Evolutionary conservation across 2,888 invertebrate species (phyloP).

Genomic region (Hipparchia semele): DNA sequence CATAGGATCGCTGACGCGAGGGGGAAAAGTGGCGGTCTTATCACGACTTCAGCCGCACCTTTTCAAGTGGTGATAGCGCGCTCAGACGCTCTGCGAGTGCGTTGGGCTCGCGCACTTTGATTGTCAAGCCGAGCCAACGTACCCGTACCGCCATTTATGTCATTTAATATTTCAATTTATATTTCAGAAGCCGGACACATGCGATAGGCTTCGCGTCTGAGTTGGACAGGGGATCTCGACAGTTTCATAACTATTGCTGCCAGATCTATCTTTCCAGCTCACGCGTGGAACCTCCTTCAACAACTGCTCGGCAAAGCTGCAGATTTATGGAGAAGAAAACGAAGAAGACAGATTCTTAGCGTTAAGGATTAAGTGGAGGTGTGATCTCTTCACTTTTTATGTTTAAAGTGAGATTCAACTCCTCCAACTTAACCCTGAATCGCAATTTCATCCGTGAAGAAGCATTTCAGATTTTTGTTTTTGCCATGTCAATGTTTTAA

Average conservation of each 20-base stretch:
- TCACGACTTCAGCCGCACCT: constrained; percentile 80
- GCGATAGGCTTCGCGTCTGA: constrained; percentile 72
- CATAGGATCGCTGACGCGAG: constrained; percentile 69
- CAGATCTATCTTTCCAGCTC: constrained; percentile 85
- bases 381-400: constrained; percentile 84
- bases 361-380: constrained; percentile 82
- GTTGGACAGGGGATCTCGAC: constrained; percentile 84
- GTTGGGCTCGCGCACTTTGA: constrained; percentile 62
- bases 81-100: constrained; percentile 53
- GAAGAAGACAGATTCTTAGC: constrained; percentile 46
- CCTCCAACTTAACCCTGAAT: constrained; percentile 83
- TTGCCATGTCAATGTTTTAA: neutral
- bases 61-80: constrained; percentile 75
- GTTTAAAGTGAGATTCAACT: constrained; percentile 84
- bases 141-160: neutral
- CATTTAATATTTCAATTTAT: neutral
- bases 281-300: constrained; percentile 66
- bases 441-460: constrained; percentile 54
- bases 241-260: constrained; percentile 74
- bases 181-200: constrained; percentile 52
- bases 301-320: constrained; percentile 19
- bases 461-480: neutral
- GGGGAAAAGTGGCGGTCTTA: constrained; percentile 78
- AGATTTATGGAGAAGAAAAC: neutral
- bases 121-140: constrained; percentile 67